Conservation (phyloP, 2,113 vertebrate species). For the Proteles cristata region DNA sequence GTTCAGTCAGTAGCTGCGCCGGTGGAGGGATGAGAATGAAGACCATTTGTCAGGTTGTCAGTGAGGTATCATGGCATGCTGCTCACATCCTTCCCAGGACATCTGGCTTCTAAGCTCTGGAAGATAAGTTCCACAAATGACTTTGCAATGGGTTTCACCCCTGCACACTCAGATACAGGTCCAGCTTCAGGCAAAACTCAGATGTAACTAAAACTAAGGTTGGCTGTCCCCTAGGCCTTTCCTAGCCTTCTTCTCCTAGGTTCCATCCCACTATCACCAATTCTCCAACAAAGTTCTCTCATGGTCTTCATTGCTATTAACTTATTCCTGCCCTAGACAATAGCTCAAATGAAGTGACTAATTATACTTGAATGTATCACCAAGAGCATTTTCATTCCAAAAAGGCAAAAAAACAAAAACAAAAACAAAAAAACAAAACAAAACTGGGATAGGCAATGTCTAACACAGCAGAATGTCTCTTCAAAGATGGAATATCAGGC, state of each 20-base stretch:
- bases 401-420: background rate
- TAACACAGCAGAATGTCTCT: background rate
- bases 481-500: background rate
- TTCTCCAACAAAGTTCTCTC: background rate
- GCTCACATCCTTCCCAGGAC: conserved; percentile 9
- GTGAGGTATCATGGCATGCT: background rate
- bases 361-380: background rate
- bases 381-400: background rate
- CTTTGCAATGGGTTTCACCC: background rate
- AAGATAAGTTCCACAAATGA: conserved; percentile 25
- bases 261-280: background rate
- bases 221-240: background rate
- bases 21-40: background rate
- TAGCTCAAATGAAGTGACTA: background rate
- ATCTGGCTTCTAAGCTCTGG: conserved; percentile 25
- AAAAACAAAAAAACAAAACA: background rate
- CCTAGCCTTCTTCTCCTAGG: background rate
- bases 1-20: background rate
- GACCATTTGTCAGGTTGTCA: conserved; percentile 34
- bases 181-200: background rate
- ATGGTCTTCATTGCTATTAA: background rate
- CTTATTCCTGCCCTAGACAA: background rate
- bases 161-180: background rate
- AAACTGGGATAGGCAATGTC: background rate
- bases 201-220: background rate